Evolutionary conservation across 2,888 invertebrate species (phyloP).

Genomic region (Eilema caniola): DNA sequence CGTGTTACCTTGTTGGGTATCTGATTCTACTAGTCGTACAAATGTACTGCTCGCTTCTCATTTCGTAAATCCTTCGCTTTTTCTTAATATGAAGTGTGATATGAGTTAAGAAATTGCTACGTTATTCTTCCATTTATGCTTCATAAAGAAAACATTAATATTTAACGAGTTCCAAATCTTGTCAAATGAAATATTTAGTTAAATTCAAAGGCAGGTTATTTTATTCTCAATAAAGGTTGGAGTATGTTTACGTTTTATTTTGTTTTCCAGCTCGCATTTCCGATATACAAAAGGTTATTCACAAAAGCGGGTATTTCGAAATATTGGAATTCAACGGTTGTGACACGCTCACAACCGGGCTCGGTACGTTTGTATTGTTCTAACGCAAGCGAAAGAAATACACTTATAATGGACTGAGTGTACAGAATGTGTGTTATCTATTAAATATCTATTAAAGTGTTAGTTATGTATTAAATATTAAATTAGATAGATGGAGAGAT

Average conservation of each 20-base stretch:
- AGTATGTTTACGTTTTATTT: background rate
- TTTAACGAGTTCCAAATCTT: conserved; percentile 21
- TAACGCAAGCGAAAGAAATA: background rate
- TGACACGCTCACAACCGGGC: no score
- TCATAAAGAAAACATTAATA: conserved; percentile 33
- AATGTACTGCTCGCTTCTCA: conserved; percentile 26
- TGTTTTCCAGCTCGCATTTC: background rate
- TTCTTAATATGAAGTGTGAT: conserved; percentile 33
- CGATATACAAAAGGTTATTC: conserved; percentile 14
- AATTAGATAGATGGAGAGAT: no score
- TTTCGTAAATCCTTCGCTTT: conserved; percentile 22
- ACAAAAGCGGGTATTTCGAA: conserved; percentile 1
- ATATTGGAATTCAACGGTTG: conserved; percentile 10
- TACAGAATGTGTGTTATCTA: background rate
- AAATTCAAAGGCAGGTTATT: conserved; percentile 2
- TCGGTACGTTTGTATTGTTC: background rate
- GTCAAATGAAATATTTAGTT: background rate
- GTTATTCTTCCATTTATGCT: conserved; percentile 23
- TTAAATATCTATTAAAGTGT: no score
- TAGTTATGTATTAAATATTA: no score
- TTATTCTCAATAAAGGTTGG: background rate
- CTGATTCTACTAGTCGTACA: conserved; percentile 48
- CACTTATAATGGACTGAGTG: background rate
- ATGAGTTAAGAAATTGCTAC: conserved; percentile 26
- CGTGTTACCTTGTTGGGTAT: conserved; percentile 69